Conservation (phyloP, 1,140 invertebrate species). For the Notospermus geniculatus region DNA sequence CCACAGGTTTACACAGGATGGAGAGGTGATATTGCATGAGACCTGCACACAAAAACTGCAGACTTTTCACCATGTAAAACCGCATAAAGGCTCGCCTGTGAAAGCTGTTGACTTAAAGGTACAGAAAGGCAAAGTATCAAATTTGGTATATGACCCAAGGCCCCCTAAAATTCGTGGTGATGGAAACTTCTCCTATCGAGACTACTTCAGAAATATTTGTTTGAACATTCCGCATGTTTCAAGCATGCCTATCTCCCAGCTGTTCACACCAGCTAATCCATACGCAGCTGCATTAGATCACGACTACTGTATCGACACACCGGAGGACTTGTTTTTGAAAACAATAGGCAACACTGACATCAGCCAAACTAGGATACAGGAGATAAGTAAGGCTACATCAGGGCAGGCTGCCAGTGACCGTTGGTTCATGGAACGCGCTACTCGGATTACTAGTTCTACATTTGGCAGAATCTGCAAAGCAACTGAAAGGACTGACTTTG, state of each 20-base stretch:
- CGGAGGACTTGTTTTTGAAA: too few relatives aligned
- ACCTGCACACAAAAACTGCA: slow-evolving; percentile 26
- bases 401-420: too few relatives aligned
- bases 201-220: slow-evolving; percentile 18
- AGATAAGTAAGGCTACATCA: too few relatives aligned
- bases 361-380: too few relatives aligned
- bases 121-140: slow-evolving; percentile 11
- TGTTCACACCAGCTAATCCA: slow-evolving; percentile 20
- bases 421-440: too few relatives aligned
- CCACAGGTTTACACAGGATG: slow-evolving; percentile 7
- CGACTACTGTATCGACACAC: too few relatives aligned
- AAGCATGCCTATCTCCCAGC: slow-evolving; percentile 18
- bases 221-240: slow-evolving; percentile 13
- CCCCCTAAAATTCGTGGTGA: slow-evolving; percentile 11
- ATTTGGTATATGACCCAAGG: slow-evolving; percentile 22
- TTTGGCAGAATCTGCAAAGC: too few relatives aligned
- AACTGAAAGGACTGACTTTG: too few relatives aligned
- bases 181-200: slow-evolving; percentile 3
- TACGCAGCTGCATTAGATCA: slow-evolving; percentile 15
- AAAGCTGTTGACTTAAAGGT: slow-evolving; percentile 15
- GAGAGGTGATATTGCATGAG: slow-evolving; percentile 10
- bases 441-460: too few relatives aligned
- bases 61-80: slow-evolving; percentile 21
- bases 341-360: too few relatives aligned
- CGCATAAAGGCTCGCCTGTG: slow-evolving; percentile 18